These are phyloP conservation scores for Selene dorsalis DNA, from an alignment of 2,797 vertebrate species.

Conservation along the genomic window DNA sequence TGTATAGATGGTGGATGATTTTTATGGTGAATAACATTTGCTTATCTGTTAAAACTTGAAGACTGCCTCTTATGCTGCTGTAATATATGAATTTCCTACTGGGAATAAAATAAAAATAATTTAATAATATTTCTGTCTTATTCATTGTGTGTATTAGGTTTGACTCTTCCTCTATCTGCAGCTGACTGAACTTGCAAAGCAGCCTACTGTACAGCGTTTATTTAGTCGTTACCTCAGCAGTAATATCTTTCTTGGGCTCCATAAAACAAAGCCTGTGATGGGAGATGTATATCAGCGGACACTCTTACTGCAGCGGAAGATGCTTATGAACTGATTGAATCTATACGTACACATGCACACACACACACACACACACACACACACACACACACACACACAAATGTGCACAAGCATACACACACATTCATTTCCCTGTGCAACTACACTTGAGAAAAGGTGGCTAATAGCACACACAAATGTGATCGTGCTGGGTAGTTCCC, in stretches of 20 bases:
- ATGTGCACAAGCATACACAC: slow-evolving; percentile 29
- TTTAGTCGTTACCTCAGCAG: slow-evolving; percentile 33
- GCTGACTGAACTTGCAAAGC: slow-evolving; percentile 21
- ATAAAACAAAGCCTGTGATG: slow-evolving; percentile 47
- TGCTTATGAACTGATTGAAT: slow-evolving; percentile 63
- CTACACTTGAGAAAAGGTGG: slow-evolving; percentile 33
- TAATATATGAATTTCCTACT: background rate
- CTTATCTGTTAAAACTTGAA: background rate
- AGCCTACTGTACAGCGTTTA: slow-evolving; percentile 8
- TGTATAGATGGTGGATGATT: too few species aligned
- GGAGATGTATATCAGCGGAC: slow-evolving; percentile 43
- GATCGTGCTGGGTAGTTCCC: slow-evolving; percentile 51
- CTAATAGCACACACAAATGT: slow-evolving; percentile 49
- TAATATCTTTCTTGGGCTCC: slow-evolving; percentile 11
- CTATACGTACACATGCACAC: slow-evolving; percentile 22
- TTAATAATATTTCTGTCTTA: background rate
- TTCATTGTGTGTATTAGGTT: background rate
- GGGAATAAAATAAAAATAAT: background rate
- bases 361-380: slow-evolving; percentile 17
- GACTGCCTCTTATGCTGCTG: background rate
- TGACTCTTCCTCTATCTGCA: slow-evolving; percentile 5
- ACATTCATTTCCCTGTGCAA: slow-evolving; percentile 12
- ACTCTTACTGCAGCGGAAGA: slow-evolving; percentile 47
- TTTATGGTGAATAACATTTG: background rate
- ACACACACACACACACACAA: slow-evolving; percentile 28